A percentile compares a stretch with the other conserved stretches of the same genome.
These are phyloP conservation scores for Pocillopora grandis DNA, from an alignment of 92 coral and sea anemone species.

Conservation along the genomic window DNA sequence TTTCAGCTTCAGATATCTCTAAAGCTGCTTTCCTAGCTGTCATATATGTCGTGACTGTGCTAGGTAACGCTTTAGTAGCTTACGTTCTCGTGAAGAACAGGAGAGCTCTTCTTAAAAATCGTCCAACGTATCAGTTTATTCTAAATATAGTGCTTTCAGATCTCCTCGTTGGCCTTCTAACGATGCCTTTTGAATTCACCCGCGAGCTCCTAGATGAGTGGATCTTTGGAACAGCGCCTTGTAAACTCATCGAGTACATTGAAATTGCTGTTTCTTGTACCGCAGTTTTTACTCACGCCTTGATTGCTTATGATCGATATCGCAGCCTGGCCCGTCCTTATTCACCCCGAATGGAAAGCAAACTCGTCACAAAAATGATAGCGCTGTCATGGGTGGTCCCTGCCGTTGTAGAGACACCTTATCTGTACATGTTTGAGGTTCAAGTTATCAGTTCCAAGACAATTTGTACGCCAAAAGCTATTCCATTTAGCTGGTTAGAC, in stretches of 20 bases:
- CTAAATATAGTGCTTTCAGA: conserved; percentile 45
- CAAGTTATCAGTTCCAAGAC: conserved; percentile 28
- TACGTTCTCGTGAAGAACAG: conserved; percentile 12
- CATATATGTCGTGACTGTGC: not conserved
- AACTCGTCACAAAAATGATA: conserved; percentile 56
- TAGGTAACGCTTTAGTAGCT: conserved; percentile 17
- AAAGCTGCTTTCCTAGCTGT: conserved; percentile 26
- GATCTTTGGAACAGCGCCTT: conserved; percentile 53
- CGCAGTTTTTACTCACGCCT: conserved; percentile 60
- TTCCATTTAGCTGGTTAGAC: conserved; percentile 52
- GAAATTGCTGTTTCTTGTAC: conserved; percentile 63
- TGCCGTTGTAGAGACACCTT: conserved; percentile 39
- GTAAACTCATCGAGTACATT: conserved; percentile 65
- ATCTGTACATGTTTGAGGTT: conserved; percentile 47
- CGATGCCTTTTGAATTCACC: conserved; percentile 54
- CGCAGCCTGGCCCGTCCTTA: conserved; percentile 63
- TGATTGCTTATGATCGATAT: conserved; percentile 79
- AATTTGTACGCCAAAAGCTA: conserved; percentile 58
- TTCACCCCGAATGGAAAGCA: conserved; percentile 38
- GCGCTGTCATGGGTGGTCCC: conserved; percentile 65
- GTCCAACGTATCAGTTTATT: conserved; percentile 44
- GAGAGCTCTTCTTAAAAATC: conserved; percentile 19
- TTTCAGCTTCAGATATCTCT: not conserved
- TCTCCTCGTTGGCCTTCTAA: conserved; percentile 39
- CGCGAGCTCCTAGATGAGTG: conserved; percentile 49